phyloP scores from a whole-genome alignment of 92 coral and sea anemone species.

The Epizoanthus fatuus region DNA sequence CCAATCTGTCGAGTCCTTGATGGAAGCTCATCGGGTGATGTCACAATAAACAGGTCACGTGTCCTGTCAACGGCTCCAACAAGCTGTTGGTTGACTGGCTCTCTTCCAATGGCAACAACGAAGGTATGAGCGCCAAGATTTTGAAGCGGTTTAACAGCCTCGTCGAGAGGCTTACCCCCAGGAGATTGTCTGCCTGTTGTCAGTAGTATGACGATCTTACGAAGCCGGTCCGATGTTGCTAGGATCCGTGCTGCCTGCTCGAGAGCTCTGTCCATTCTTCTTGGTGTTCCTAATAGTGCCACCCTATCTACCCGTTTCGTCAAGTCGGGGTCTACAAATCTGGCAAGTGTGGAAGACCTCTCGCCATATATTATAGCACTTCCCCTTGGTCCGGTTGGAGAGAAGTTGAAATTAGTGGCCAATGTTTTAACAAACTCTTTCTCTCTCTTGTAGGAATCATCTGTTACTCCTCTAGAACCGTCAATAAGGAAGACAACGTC shows the following conservation, averaged over 20 bases:
- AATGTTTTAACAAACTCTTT: conserved; percentile 69
- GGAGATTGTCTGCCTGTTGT: conserved; percentile 81
- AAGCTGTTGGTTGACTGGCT: conserved; percentile 69
- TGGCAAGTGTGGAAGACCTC: conserved; percentile 29
- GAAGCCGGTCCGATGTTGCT: conserved; percentile 21
- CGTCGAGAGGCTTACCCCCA: conserved; percentile 55
- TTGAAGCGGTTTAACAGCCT: conserved; percentile 61
- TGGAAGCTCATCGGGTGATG: conserved; percentile 47
- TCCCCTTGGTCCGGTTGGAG: conserved; percentile 64
- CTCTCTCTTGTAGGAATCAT: conserved; percentile 42
- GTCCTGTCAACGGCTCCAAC: conserved; percentile 55
- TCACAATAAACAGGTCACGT: conserved; percentile 47
- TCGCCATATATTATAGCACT: conserved; percentile 60
- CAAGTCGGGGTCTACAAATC: conserved; percentile 42
- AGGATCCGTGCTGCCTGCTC: conserved; percentile 53
- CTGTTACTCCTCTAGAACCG: conserved; percentile 58
- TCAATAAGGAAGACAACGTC: conserved; percentile 80
- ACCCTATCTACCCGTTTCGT: conserved; percentile 58
- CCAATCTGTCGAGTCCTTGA: conserved; percentile 33
- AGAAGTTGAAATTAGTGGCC: conserved; percentile 62
- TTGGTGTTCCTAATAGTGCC: conserved; percentile 59
- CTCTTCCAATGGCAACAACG: conserved; percentile 80
- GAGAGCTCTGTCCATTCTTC: conserved; percentile 72
- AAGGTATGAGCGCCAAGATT: conserved; percentile 81
- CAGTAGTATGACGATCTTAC: conserved; percentile 76